These are phyloP conservation scores for Teleopsis dalmanni DNA, from an alignment of 1,140 invertebrate genomes.

Conservation along the genomic window DNA sequence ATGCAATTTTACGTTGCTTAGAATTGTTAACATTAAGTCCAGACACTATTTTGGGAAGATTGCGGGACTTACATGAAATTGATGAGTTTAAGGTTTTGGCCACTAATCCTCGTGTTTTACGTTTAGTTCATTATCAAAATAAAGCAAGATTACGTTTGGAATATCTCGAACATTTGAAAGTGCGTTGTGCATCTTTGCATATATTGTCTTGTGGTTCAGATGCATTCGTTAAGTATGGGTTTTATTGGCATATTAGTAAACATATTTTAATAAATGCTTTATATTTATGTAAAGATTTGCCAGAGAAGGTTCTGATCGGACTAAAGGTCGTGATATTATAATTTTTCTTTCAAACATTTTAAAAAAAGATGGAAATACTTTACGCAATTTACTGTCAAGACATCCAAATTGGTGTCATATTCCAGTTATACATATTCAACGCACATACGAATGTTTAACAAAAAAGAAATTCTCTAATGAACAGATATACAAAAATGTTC, in stretches of 20 bases:
- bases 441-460: slow-evolving; percentile 47
- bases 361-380: slow-evolving; percentile 20
- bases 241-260: slow-evolving; percentile 12
- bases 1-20: slow-evolving; percentile 46
- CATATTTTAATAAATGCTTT: slow-evolving; percentile 6
- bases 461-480: slow-evolving; percentile 43
- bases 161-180: slow-evolving; percentile 48
- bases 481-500: slow-evolving; percentile 49
- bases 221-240: slow-evolving; percentile 50
- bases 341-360: slow-evolving; percentile 35
- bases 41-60: slow-evolving; percentile 46
- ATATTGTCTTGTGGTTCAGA: slow-evolving; percentile 48
- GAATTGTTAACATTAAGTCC: slow-evolving; percentile 49
- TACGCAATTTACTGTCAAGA: slow-evolving; percentile 42
- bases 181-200: slow-evolving; percentile 51
- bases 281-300: slow-evolving; percentile 44
- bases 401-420: slow-evolving; percentile 54
- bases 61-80: slow-evolving; percentile 47
- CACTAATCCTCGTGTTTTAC: slow-evolving; percentile 49
- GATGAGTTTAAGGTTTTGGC: slow-evolving; percentile 49
- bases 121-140: slow-evolving; percentile 51
- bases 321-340: slow-evolving; percentile 50
- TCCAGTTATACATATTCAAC: slow-evolving; percentile 47
- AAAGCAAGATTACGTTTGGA: slow-evolving; percentile 48
- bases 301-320: slow-evolving; percentile 49